A percentile compares a stretch with the other conserved stretches of the same genome.
phyloP scores from a whole-genome alignment of 2,888 invertebrate genomes.

The Ormia ochracea region DNA sequence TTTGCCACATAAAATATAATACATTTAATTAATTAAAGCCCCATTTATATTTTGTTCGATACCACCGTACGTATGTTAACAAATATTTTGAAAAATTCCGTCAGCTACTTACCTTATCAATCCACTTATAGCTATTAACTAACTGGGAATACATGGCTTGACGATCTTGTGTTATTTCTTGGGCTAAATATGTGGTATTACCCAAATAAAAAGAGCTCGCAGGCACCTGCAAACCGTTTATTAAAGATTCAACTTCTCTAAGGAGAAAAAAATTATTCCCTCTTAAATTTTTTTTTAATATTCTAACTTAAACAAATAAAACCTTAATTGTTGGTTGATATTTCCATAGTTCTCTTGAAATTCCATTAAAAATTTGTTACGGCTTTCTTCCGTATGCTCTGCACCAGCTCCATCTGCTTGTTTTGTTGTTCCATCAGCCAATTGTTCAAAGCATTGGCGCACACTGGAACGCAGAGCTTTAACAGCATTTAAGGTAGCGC shows the following conservation, averaged over 20 bases:
- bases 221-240: conserved; percentile 84
- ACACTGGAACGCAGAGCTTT: conserved; percentile 89
- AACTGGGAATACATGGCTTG: conserved; percentile 91
- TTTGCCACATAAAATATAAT: no score
- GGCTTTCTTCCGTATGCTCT: conserved; percentile 88
- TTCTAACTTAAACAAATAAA: conserved; percentile 45
- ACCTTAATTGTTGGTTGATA: conserved; percentile 88
- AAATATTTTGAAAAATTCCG: not conserved
- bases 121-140: conserved; percentile 94
- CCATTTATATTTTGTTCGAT: no score
- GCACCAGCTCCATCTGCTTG: conserved; percentile 87
- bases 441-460: conserved; percentile 88
- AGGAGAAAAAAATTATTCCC: not conserved
- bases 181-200: conserved; percentile 89
- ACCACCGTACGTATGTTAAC: no score
- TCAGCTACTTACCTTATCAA: conserved; percentile 83
- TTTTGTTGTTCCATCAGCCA: conserved; percentile 88
- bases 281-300: not conserved
- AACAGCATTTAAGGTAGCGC: conserved; percentile 85
- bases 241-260: conserved; percentile 88
- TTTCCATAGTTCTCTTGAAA: conserved; percentile 88
- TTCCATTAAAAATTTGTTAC: conserved; percentile 85
- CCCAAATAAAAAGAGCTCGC: conserved; percentile 90
- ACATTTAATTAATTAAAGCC: no score
- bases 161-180: conserved; percentile 93